phyloP scores from a whole-genome alignment of 2,113 vertebrate genomes.

The Porphyrio hochstetteri region DNA sequence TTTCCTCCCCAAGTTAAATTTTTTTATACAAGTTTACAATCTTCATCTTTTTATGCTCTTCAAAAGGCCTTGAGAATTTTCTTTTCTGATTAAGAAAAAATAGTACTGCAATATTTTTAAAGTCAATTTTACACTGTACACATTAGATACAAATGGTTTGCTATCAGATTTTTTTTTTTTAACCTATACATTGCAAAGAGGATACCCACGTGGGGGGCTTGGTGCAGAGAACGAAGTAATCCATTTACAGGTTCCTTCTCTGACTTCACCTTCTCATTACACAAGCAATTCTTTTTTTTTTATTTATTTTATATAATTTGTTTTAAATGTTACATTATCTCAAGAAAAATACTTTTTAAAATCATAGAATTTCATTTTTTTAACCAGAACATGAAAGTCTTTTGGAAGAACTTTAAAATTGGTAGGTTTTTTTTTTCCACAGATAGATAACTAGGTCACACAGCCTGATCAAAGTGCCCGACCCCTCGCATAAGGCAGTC shows the following conservation, averaged over 20 bases:
- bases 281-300: constrained; percentile 62
- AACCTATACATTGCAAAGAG: constrained; percentile 85
- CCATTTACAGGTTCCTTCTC: constrained; percentile 74
- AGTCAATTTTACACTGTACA: constrained; percentile 94
- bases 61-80: constrained; percentile 87
- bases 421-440: constrained; percentile 65
- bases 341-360: constrained; percentile 85
- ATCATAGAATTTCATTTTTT: constrained; percentile 76
- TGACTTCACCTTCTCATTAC: constrained; percentile 70
- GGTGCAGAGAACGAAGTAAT: constrained; percentile 67
- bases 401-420: constrained; percentile 80
- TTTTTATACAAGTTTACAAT: constrained; percentile 88
- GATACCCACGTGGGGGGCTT: constrained; percentile 70
- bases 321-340: constrained; percentile 83
- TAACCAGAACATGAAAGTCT: constrained; percentile 78
- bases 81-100: constrained; percentile 97
- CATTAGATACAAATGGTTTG: constrained; percentile 85
- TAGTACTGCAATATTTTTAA: constrained; percentile 93
- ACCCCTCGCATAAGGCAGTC: constrained; percentile 24
- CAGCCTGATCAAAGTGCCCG: constrained; percentile 32
- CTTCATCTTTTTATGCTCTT: constrained; percentile 85
- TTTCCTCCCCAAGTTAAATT: constrained; percentile 77
- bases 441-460: constrained; percentile 23
- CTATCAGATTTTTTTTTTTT: constrained; percentile 80
- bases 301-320: constrained; percentile 76